Evolutionary conservation across 2,113 vertebrate genomes (phyloP).

Genomic region (Pteropus alecto): DNA sequence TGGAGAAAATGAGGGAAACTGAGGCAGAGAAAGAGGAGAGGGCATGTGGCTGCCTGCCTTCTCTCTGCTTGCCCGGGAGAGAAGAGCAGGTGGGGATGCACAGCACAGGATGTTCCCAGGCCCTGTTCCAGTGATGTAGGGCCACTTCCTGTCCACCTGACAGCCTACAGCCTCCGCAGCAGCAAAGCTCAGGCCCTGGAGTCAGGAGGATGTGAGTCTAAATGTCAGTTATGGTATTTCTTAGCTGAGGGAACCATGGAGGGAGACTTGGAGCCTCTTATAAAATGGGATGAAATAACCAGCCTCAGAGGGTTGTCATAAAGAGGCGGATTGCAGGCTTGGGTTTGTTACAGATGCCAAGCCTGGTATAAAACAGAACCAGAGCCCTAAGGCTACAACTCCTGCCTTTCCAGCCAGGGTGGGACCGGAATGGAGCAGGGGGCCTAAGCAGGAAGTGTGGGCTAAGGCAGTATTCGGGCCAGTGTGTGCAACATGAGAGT

Average conservation of each 20-base stretch:
- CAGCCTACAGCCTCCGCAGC: background rate
- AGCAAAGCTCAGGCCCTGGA: background rate
- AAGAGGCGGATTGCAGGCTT: background rate
- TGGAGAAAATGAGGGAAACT: background rate
- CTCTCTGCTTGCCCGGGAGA: background rate
- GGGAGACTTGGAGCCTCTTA: background rate
- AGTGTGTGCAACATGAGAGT: background rate
- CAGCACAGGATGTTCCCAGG: background rate
- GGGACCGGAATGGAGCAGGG: background rate
- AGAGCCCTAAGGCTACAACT: background rate
- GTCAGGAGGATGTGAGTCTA: background rate
- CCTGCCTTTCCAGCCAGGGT: background rate
- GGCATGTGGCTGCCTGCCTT: background rate
- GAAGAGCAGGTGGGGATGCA: background rate
- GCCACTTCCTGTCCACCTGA: background rate
- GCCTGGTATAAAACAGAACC: background rate
- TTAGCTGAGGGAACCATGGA: background rate
- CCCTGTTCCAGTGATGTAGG: background rate
- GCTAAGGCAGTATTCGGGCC: background rate
- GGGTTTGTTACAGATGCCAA: background rate
- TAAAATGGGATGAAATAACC: background rate
- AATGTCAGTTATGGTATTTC: background rate
- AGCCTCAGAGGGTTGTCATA: background rate
- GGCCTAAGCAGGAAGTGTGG: background rate
- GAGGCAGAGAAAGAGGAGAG: background rate